Evolutionary conservation across 2,113 vertebrate genomes (phyloP).

Genomic region (mouse (Mus musculus)): DNA sequence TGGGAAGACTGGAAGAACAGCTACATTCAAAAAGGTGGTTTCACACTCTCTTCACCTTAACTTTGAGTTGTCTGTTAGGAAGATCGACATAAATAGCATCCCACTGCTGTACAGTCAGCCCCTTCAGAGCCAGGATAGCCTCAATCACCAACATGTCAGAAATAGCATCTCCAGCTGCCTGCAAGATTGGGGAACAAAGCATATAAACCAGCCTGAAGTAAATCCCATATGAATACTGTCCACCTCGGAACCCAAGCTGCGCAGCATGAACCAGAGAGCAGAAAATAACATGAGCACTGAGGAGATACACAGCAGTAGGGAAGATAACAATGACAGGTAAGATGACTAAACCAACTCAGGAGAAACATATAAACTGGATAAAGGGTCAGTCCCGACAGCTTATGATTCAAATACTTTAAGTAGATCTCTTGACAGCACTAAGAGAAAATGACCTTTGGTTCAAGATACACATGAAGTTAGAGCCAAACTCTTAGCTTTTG

Average conservation of each 20-base stretch:
- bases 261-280: neutral
- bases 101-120: conserved; percentile 94
- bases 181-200: neutral
- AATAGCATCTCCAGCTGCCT: conserved; percentile 96
- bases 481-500: neutral
- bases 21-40: neutral
- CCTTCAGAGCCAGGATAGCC: conserved; percentile 92
- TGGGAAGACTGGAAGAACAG: neutral
- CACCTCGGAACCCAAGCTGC: neutral
- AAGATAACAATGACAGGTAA: neutral
- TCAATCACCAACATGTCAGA: conserved; percentile 97
- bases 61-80: conserved; percentile 96
- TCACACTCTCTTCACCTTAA: conserved; percentile 88
- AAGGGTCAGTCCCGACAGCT: neutral
- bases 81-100: conserved; percentile 93
- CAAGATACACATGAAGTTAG: neutral
- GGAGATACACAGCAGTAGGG: neutral
- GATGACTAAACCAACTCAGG: neutral
- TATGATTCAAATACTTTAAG: neutral
- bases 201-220: neutral
- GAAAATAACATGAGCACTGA: neutral
- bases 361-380: conserved; percentile 8
- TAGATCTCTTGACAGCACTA: neutral
- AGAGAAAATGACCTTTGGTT: neutral
- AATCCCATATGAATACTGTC: neutral